phyloP scores from a whole-genome alignment of 2,797 vertebrate genomes.

The Anguilla megastoma region DNA sequence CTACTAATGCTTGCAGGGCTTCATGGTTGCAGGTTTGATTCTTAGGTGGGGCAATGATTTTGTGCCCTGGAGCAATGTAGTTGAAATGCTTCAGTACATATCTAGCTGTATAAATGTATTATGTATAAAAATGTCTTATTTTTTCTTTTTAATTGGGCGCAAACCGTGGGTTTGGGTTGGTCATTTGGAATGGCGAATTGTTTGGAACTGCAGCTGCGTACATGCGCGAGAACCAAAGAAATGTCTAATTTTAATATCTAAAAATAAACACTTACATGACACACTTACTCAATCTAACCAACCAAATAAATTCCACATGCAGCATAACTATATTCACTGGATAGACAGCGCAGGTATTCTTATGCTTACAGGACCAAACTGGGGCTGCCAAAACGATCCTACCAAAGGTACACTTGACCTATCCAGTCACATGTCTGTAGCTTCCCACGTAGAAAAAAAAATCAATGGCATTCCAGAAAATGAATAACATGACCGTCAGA shows the following conservation, averaged over 20 bases:
- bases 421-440: neutral
- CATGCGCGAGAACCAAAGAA: neutral
- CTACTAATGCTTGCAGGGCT: neutral
- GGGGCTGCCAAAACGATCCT: slow-evolving; percentile 5
- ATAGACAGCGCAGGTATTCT: neutral
- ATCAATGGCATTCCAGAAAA: neutral
- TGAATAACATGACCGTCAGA: neutral
- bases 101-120: neutral
- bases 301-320: neutral
- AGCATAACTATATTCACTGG: neutral
- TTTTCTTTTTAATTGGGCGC: neutral
- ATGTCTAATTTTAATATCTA: neutral
- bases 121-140: neutral
- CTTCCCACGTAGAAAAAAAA: neutral
- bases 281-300: neutral
- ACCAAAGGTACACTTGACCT: slow-evolving; percentile 16
- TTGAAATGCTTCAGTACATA: neutral
- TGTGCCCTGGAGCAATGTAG: neutral
- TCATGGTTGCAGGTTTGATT: neutral
- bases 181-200: neutral
- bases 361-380: neutral
- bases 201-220: neutral
- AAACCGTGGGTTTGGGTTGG: too few species aligned
- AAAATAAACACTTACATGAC: neutral
- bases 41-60: neutral